Conservation (phyloP, 2,113 vertebrate genomes). For the Sminthopsis crassicaudata region DNA sequence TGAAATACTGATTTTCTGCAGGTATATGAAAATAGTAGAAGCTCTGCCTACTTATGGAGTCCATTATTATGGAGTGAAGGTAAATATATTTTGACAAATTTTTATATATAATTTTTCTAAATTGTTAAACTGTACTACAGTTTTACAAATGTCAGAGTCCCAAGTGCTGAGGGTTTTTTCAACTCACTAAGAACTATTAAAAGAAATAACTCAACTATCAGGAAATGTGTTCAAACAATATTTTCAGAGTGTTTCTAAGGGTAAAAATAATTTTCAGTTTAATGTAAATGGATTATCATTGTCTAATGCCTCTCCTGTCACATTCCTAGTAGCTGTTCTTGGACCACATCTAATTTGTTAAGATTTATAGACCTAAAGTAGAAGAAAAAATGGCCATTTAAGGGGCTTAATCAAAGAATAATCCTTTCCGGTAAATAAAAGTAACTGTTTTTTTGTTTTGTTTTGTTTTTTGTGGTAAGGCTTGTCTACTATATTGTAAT, state of each 20-base stretch:
- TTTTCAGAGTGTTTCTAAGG: neutral
- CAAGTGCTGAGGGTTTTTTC: neutral
- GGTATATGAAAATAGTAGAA: slow-evolving; percentile 97
- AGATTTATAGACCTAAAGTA: neutral
- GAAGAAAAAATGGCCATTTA: neutral
- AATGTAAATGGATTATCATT: neutral
- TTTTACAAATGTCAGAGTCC: neutral
- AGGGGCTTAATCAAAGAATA: neutral
- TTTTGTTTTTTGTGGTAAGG: neutral
- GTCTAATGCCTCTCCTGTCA: neutral
- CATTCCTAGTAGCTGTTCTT: neutral
- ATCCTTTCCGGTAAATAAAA: neutral
- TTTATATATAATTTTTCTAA: neutral
- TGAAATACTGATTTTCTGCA: slow-evolving; percentile 76
- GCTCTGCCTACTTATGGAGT: slow-evolving; percentile 97
- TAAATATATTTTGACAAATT: slow-evolving; percentile 77
- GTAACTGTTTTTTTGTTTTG: neutral
- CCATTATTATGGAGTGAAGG: slow-evolving; percentile 99
- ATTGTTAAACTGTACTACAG: neutral
- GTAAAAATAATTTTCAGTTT: neutral
- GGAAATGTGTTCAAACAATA: neutral
- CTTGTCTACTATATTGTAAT: neutral
- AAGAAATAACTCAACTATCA: neutral
- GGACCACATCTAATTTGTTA: neutral
- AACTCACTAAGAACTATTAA: neutral